A percentile compares a stretch with the other conserved stretches of the same genome.
Evolutionary conservation across 2,797 vertebrate genomes (phyloP).

Genomic region (Lagodon rhomboides): DNA sequence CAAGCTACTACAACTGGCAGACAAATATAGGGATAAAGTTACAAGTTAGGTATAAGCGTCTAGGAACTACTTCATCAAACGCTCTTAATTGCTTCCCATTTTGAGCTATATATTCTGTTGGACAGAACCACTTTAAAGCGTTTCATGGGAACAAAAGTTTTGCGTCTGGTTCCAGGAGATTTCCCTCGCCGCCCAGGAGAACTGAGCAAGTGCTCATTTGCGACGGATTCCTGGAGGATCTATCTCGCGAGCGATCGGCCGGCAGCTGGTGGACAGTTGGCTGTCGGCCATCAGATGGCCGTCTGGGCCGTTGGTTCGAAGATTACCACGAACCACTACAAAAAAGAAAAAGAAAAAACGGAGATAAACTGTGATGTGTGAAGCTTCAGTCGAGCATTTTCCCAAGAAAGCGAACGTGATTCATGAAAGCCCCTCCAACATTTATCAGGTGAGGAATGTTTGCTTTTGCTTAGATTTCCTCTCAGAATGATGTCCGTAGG

Average conservation of each 20-base stretch:
- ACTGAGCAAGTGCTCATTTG: constrained; percentile 40
- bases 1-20: constrained; percentile 2
- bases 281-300: constrained; percentile 36
- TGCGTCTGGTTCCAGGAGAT: constrained; percentile 34
- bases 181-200: constrained; percentile 30
- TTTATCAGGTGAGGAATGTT: constrained; percentile 24
- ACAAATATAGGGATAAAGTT: neutral
- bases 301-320: constrained; percentile 27
- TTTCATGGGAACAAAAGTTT: constrained; percentile 11
- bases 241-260: constrained; percentile 39
- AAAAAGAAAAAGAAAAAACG: neutral
- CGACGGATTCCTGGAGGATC: constrained; percentile 50
- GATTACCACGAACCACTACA: constrained; percentile 12
- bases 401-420: neutral
- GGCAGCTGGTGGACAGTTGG: constrained; percentile 49
- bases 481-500: neutral
- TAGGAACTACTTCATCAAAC: constrained; percentile 14
- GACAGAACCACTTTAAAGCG: constrained; percentile 21
- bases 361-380: constrained; percentile 1
- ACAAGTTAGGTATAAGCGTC: neutral
- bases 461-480: neutral
- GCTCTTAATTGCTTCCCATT: neutral
- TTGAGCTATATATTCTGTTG: constrained; percentile 14
- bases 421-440: neutral
- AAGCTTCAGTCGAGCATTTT: neutral